Evolutionary conservation across 2,888 invertebrate genomes (phyloP).

Genomic region (Allophyes oxyacanthae): DNA sequence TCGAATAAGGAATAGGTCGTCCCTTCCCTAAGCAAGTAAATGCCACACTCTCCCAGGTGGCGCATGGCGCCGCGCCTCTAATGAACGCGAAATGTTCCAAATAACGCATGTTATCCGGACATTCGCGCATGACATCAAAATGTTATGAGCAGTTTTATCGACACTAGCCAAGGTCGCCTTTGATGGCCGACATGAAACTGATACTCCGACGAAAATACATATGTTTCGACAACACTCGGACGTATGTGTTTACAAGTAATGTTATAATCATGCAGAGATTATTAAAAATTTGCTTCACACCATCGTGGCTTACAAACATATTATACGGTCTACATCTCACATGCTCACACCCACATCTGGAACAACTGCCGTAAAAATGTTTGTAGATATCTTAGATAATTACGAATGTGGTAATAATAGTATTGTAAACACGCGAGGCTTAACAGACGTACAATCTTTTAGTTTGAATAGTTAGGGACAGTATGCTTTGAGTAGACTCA

Average conservation of each 20-base stretch:
- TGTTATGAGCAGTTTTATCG: slow-evolving; percentile 32
- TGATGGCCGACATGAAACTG: background rate
- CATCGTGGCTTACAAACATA: too few species aligned
- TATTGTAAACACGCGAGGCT: slow-evolving; percentile 4
- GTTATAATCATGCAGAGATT: background rate
- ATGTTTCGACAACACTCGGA: slow-evolving; percentile 5
- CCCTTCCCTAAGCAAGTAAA: background rate
- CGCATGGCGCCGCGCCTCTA: slow-evolving; percentile 1
- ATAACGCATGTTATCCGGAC: slow-evolving; percentile 10
- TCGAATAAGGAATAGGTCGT: too few species aligned
- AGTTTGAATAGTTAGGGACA: background rate
- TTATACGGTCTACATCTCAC: too few species aligned
- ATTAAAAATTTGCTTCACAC: too few species aligned
- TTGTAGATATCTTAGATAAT: too few species aligned
- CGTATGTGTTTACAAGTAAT: background rate
- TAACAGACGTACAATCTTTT: background rate
- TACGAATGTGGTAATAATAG: background rate
- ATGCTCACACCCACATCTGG: too few species aligned
- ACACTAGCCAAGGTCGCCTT: slow-evolving; percentile 3
- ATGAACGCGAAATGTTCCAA: slow-evolving; percentile 8
- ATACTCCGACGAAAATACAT: slow-evolving; percentile 1
- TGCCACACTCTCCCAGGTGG: background rate
- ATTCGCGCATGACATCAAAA: background rate
- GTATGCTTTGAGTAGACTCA: too few species aligned
- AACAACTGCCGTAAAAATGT: too few species aligned